phyloP scores from a whole-genome alignment of 2,888 invertebrate genomes.

The Lithophane ornitopus region DNA sequence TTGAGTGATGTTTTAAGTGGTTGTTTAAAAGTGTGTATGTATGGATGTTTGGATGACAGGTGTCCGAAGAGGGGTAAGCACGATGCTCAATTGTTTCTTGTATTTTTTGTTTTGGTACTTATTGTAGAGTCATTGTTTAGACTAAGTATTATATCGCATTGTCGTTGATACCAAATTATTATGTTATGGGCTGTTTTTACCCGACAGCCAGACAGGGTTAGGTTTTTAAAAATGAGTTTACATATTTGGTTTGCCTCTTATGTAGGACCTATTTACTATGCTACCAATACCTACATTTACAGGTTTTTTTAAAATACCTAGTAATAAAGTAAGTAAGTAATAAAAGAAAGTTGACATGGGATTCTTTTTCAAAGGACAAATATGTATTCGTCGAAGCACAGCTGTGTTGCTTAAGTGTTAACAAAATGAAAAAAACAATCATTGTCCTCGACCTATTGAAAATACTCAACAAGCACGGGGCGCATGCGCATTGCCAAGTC shows the following conservation, averaged over 20 bases:
- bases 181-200: not conserved
- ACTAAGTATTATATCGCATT: not conserved
- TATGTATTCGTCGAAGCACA: not conserved
- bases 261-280: not conserved
- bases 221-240: not conserved
- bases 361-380: not conserved
- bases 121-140: not conserved
- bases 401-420: not conserved
- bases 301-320: not conserved
- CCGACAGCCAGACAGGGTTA: not conserved
- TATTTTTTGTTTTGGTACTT: not conserved
- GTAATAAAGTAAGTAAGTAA: too few species aligned
- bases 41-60: slow-evolving; percentile 54
- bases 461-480: not conserved
- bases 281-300: too few species aligned
- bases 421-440: not conserved
- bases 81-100: slow-evolving; percentile 2
- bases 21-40: slow-evolving; percentile 42
- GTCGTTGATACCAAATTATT: not conserved
- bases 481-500: too few species aligned
- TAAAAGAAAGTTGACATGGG: not conserved
- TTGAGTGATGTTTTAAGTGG: slow-evolving; percentile 47
- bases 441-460: not conserved
- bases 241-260: not conserved
- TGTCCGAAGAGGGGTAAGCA: slow-evolving; percentile 48